These are phyloP conservation scores for Orbicella faveolata DNA, from an alignment of 64 coral and sea anemone species.

Conservation along the genomic window DNA sequence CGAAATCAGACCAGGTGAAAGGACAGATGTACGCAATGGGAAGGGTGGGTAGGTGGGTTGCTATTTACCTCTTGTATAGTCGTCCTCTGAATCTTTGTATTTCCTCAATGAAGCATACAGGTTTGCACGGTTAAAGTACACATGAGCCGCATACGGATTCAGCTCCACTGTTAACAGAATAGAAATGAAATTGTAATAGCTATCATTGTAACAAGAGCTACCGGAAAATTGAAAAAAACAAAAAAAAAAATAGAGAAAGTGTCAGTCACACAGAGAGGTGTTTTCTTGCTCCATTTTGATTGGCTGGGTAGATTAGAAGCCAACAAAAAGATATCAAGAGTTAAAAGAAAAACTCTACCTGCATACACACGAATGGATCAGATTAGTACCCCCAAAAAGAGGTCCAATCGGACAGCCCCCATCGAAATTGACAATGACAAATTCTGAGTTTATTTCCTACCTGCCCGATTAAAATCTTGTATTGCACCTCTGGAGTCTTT, in stretches of 20 bases:
- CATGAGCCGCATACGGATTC: conserved; percentile 84
- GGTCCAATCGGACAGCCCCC: too few species aligned
- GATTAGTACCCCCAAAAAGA: background rate
- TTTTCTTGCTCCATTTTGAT: too few species aligned
- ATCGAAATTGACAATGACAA: too few species aligned
- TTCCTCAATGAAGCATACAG: conserved; percentile 78
- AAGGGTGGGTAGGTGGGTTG: background rate
- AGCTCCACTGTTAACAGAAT: conserved; percentile 50
- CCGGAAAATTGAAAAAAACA: too few species aligned
- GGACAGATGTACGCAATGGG: background rate
- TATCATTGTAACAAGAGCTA: background rate
- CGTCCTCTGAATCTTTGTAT: conserved; percentile 76
- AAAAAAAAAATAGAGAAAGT: too few species aligned
- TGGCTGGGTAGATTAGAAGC: too few species aligned
- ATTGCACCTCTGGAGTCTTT: conserved; percentile 79
- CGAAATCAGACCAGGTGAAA: background rate
- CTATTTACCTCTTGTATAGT: conserved; percentile 46
- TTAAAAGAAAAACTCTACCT: too few species aligned
- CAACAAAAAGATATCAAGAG: too few species aligned
- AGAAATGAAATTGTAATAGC: background rate
- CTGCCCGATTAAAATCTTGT: conserved; percentile 89
- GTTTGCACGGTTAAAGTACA: conserved; percentile 84
- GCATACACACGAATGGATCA: too few species aligned
- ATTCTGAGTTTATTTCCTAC: conserved; percentile 11
- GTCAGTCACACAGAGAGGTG: too few species aligned